These are phyloP conservation scores for Catagonus wagneri DNA, from an alignment of 2,113 vertebrate genomes.

Conservation along the genomic window DNA sequence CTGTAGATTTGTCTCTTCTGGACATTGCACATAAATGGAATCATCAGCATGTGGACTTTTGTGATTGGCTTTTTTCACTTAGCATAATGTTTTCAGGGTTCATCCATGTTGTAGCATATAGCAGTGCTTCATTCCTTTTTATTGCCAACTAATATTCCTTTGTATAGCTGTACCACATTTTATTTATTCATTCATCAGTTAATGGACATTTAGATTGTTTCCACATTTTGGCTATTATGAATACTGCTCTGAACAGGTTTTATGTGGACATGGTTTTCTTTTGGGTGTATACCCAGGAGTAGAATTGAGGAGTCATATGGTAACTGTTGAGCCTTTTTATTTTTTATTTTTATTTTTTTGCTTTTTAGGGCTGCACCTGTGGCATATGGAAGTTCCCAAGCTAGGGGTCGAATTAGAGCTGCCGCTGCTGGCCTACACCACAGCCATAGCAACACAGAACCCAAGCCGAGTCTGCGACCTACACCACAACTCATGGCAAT, in stretches of 20 bases:
- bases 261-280: not conserved
- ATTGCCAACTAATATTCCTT: constrained; percentile 36
- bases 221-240: not conserved
- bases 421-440: too few relatives aligned
- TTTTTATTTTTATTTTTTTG: too few relatives aligned
- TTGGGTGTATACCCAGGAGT: not conserved
- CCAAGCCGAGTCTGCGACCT: too few relatives aligned
- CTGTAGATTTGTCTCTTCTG: not conserved
- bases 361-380: too few relatives aligned
- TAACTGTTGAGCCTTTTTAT: not conserved
- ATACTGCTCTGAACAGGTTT: not conserved
- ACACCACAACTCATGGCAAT: too few relatives aligned
- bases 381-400: too few relatives aligned
- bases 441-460: too few relatives aligned
- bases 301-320: not conserved
- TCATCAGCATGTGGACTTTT: not conserved
- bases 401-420: too few relatives aligned
- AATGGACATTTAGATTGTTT: not conserved
- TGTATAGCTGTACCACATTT: not conserved
- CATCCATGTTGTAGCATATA: not conserved
- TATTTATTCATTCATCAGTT: not conserved
- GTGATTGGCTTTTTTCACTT: not conserved
- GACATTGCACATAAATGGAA: not conserved
- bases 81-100: constrained; percentile 3
- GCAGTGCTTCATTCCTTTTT: constrained; percentile 15